Base-by-base conservation (phyloP, 2,113 vertebrate genomes). In the Laticauda laticaudata region DNA sequence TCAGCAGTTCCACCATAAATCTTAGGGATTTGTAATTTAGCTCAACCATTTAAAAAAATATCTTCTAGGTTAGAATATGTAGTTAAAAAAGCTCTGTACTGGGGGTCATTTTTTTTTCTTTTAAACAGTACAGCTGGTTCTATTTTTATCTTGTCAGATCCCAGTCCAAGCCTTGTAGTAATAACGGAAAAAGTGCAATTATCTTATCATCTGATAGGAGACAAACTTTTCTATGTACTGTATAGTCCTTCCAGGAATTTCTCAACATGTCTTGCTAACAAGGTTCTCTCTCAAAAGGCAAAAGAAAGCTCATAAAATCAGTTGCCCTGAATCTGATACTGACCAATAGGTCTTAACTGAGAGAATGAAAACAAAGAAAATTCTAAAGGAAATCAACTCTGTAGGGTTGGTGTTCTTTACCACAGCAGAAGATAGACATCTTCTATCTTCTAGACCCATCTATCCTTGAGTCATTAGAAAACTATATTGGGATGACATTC, bases 31-130 rank as follows among this genome's bases (percentile, higher is more conserved):
- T 97, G 69, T 93, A 96, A 92, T 95, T 94, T 93, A 94, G 92
- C 61, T 94, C 69, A 94, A 94, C 94, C 57, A 10, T 95, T 81
- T 43, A 43, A 94, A 97, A 97, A 97, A 97, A 97, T 92, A 56
- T 95, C 92, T 56, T 85, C 88, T 89, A 34, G 69, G 23, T 94
- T 93, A 91, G 26, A 96, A 96, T n/a, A 88, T 53, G 21, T 93
- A 56, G n/a, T 29, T 92, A 11, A 39, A 24, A 48, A 20, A 29
- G n/a, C 91, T 91, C 39, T 86, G 9, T 85, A 88, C 92, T 48
- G 34, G 54, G 87, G 86, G 90, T 57, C 21, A 7, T 0, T 0
- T 39, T 94, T 81, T 34, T 93, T 61, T 48, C 88, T 20, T 91
- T 91, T 10, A 24, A 81, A 92, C 89, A 56, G 29, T 59, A 87